A percentile compares a stretch with the other conserved stretches of the same genome.
phyloP scores from a whole-genome alignment of 2,113 vertebrate genomes.

The Microtus montanus region DNA sequence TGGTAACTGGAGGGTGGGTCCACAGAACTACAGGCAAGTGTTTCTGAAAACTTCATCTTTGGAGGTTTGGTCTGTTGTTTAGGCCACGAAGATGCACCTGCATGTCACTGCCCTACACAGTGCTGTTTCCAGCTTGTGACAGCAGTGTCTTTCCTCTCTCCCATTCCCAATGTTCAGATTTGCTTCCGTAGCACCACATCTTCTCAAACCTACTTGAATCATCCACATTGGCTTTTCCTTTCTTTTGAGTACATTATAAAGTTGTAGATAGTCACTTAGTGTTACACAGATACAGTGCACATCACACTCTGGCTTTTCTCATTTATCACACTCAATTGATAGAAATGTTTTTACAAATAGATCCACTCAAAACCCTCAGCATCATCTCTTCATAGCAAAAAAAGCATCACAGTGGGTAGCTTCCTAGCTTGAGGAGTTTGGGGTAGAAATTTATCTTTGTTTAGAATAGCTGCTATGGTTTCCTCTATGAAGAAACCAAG shows the following conservation, averaged over 20 bases:
- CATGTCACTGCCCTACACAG: background rate
- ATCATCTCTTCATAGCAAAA: conserved; percentile 48
- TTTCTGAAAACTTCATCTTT: background rate
- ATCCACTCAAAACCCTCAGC: conserved; percentile 41
- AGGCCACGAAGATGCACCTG: background rate
- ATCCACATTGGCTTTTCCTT: conserved; percentile 24
- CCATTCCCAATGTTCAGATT: background rate
- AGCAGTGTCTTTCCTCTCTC: background rate
- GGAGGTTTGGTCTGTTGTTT: background rate
- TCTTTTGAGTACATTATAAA: conserved; percentile 13
- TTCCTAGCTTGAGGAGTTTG: background rate
- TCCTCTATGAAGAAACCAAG: conserved; percentile 69
- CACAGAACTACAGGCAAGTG: background rate
- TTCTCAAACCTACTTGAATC: background rate
- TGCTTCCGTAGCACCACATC: too few species aligned
- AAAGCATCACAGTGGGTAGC: conserved; percentile 22
- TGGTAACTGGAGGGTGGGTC: background rate
- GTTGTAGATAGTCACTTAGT: background rate
- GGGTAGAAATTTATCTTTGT: conserved; percentile 54
- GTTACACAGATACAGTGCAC: background rate
- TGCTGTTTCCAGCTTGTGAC: background rate
- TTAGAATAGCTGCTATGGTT: conserved; percentile 48
- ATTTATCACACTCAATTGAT: conserved; percentile 22
- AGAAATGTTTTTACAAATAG: conserved; percentile 45
- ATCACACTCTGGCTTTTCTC: background rate